phyloP scores from a whole-genome alignment of 1,140 invertebrate species.

The Heliconius nattereri region DNA sequence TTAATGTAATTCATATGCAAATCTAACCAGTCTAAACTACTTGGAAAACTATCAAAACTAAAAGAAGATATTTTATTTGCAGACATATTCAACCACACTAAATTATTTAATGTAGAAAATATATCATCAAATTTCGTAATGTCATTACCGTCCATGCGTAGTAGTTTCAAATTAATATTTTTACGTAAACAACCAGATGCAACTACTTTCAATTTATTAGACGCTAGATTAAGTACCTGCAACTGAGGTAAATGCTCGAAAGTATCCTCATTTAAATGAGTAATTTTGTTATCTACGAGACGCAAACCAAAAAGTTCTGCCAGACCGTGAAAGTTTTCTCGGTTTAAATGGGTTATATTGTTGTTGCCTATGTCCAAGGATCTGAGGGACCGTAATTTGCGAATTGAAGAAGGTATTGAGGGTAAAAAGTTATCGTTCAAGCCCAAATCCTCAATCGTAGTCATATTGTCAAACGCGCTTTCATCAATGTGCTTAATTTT shows the following conservation, averaged over 20 bases:
- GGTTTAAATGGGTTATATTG: constrained; percentile 83
- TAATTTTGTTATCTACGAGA: constrained; percentile 86
- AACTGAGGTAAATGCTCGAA: constrained; percentile 85
- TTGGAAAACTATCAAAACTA: constrained; percentile 85
- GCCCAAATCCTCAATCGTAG: constrained; percentile 89
- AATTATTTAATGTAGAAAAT: constrained; percentile 84
- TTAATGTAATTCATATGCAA: constrained; percentile 85
- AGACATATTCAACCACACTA: constrained; percentile 88
- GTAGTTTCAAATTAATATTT: constrained; percentile 84
- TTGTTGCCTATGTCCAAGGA: constrained; percentile 91
- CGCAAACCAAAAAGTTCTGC: constrained; percentile 84
- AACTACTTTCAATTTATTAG: constrained; percentile 85
- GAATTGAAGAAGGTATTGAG: constrained; percentile 86
- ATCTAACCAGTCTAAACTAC: constrained; percentile 87
- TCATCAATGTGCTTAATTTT: constrained; percentile 85
- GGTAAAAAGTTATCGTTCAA: constrained; percentile 88
- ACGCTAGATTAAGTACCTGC: constrained; percentile 86
- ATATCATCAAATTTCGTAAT: constrained; percentile 85
- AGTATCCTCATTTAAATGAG: constrained; percentile 84
- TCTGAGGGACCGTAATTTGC: constrained; percentile 85
- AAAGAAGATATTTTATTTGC: constrained; percentile 86
- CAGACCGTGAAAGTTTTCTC: constrained; percentile 84
- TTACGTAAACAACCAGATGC: constrained; percentile 84
- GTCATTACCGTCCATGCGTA: constrained; percentile 86
- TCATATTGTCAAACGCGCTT: constrained; percentile 90